Conservation (phyloP, 2,888 invertebrate genomes). For the Kryphioiulus occultus region DNA sequence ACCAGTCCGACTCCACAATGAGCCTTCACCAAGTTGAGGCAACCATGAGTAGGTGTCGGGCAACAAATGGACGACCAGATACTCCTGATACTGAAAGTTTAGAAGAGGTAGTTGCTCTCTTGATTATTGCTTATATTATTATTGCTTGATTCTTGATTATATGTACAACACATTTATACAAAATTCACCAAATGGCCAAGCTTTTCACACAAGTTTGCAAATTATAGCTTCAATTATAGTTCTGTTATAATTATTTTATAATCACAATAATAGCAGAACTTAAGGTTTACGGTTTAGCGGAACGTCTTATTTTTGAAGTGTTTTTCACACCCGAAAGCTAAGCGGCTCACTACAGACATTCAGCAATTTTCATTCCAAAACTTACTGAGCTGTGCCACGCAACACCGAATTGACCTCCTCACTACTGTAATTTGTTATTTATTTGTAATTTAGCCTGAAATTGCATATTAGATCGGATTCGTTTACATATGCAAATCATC, state of each 20-base stretch:
- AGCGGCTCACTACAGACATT: background rate
- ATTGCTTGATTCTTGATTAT: no score
- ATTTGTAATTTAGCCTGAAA: no score
- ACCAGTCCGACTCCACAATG: slow-evolving; percentile 61
- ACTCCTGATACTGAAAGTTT: slow-evolving; percentile 63
- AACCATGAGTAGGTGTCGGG: slow-evolving; percentile 19
- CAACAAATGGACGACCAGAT: slow-evolving; percentile 58
- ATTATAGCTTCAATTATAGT: background rate
- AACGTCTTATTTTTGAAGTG: background rate
- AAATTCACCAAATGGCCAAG: no score
- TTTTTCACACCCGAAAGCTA: background rate
- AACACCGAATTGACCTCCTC: background rate
- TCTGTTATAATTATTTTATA: background rate
- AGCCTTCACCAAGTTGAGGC: slow-evolving; percentile 53
- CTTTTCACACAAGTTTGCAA: background rate
- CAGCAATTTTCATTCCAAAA: background rate
- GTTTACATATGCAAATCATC: no score
- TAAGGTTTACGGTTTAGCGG: no score
- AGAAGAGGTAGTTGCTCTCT: slow-evolving; percentile 60
- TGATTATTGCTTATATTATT: background rate
- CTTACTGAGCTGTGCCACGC: background rate
- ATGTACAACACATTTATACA: no score
- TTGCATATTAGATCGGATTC: background rate
- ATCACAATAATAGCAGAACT: background rate
- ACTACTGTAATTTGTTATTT: background rate